phyloP scores from a whole-genome alignment of 2,113 vertebrate genomes.

The Zosterops hypoxanthus region DNA sequence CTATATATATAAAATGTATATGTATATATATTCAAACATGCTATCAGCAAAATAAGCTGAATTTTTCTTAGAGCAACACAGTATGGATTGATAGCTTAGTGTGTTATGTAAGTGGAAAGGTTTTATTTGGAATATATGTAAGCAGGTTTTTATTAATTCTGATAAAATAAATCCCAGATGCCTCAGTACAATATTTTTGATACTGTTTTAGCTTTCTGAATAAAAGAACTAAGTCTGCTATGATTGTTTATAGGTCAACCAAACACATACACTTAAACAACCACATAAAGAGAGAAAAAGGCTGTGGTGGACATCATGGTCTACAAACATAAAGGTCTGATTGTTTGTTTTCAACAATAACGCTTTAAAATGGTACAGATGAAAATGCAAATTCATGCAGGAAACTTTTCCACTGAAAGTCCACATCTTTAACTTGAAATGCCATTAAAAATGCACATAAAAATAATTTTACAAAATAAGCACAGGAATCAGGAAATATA shows the following conservation, averaged over 20 bases:
- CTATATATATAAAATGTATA: too few relatives aligned
- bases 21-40: background rate
- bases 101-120: background rate
- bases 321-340: background rate
- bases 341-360: background rate
- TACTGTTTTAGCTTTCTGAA: background rate
- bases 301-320: accelerated
- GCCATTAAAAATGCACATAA: background rate
- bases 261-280: background rate
- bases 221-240: background rate
- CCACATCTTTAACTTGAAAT: background rate
- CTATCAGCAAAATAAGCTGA: background rate
- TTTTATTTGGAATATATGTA: background rate
- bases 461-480: background rate
- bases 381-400: background rate
- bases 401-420: background rate
- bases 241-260: background rate
- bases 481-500: background rate
- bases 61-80: background rate
- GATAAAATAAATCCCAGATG: background rate
- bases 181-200: background rate
- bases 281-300: background rate
- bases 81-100: background rate
- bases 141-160: background rate
- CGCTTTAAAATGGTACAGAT: background rate